Base-by-base conservation (phyloP, 2,113 vertebrate species). In the Chamaea fasciata region DNA sequence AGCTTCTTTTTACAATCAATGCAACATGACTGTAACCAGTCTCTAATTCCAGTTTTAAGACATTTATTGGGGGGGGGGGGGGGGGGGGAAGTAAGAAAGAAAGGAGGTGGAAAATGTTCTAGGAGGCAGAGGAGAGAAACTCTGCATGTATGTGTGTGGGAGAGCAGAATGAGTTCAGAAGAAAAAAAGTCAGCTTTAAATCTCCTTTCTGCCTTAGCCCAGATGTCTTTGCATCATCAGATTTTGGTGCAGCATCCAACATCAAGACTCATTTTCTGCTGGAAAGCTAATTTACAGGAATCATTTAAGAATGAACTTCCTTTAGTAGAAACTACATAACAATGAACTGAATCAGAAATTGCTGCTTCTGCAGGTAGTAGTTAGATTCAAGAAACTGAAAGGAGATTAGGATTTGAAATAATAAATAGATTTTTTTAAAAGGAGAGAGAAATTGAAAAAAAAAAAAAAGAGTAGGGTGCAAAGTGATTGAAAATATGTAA, bases 61-160 rank as follows among this genome's bases (percentile, higher is more conserved):
- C 23, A 83, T 87, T 79, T 97, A 76, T n/a, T 91, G 83, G 70
- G 50, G 57, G 53, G 89, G 64, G 44, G 83, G 70, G 50, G 57
- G 53, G 89, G 64, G 44, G 1, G 1, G 3, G 15, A 55, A 44
- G 27, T 60, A 73, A 80, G 46, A 23, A 94, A 60, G 49, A 62
- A 90, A n/a, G 49, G 33, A 46, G 37, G 41, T 52, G 55, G 70
- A 8, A 89, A 89, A 95, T 62, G 46, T 75, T 69, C 63, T 63
- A 76, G 70, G 80, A 94, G 80, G 69, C 89, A 94, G 74, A 76
- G 67, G 82, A 88, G 87, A 87, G 41, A 94, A 94, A 93, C 21
- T 85, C 70, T 85, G 46, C 31, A 53, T 85, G 28, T 70, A 63
- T 73, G 42, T 56, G 74, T 77, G 87, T 65, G 75, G 62, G 91